Evolutionary conservation across 2,888 invertebrate species (phyloP).

Genomic region (Epirrita christyi): DNA sequence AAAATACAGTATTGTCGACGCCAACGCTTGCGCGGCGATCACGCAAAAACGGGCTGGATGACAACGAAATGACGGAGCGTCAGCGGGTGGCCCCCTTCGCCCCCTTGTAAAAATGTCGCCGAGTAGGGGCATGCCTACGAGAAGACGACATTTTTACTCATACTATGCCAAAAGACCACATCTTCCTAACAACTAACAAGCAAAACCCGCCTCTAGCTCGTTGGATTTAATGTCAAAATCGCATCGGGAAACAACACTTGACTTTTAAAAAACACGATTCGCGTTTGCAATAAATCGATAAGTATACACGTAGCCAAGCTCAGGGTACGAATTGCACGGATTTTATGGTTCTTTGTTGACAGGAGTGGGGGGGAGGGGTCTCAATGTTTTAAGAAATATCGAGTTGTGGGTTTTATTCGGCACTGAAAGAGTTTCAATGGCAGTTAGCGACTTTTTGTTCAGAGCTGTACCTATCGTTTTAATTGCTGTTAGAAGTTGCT

Average conservation of each 20-base stretch:
- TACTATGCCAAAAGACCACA: constrained; percentile 64
- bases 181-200: constrained; percentile 46
- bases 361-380: constrained; percentile 62
- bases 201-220: constrained; percentile 52
- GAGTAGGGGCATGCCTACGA: constrained; percentile 74
- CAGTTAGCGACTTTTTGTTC: constrained; percentile 14
- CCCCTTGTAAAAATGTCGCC: constrained; percentile 77
- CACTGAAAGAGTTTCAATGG: constrained; percentile 32
- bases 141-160: constrained; percentile 82
- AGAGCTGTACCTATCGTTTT: constrained; percentile 15
- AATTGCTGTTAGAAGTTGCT: constrained; percentile 1
- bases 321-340: constrained; percentile 80
- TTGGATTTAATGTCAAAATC: constrained; percentile 41
- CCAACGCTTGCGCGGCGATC: constrained; percentile 75
- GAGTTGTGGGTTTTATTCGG: constrained; percentile 59
- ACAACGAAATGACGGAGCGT: constrained; percentile 82
- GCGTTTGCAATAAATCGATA: constrained; percentile 82
- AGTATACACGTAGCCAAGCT: constrained; percentile 70
- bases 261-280: constrained; percentile 70
- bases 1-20: constrained; percentile 82
- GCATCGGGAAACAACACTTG: constrained; percentile 41
- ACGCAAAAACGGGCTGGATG: constrained; percentile 77
- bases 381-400: constrained; percentile 71
- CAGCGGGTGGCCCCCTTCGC: constrained; percentile 70
- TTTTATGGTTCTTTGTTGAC: constrained; percentile 75